Conservation (phyloP, 2,113 vertebrate species). For the Chinchilla lanigera region DNA sequence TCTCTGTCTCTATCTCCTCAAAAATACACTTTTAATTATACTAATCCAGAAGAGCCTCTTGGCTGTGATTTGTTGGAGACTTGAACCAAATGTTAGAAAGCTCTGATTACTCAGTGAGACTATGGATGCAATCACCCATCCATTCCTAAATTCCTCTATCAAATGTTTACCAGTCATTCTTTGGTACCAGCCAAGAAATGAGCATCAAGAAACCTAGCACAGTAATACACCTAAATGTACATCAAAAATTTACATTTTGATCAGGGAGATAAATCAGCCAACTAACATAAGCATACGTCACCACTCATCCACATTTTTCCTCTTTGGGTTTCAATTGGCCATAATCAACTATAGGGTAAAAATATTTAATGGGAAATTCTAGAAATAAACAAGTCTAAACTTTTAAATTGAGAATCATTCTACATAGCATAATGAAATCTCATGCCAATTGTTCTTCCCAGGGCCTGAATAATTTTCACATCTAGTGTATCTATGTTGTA, state of each 20-base stretch:
- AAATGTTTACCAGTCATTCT: neutral
- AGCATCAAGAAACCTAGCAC: neutral
- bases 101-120: neutral
- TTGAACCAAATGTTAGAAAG: neutral
- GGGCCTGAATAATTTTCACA: neutral
- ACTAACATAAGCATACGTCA: too few relatives aligned
- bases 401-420: neutral
- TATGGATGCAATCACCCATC: neutral
- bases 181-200: neutral
- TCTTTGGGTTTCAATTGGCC: neutral
- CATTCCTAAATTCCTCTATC: neutral
- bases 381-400: neutral
- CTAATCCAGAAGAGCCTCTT: neutral
- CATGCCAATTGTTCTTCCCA: neutral
- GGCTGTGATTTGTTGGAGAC: neutral
- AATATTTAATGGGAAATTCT: neutral
- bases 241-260: neutral
- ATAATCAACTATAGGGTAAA: neutral
- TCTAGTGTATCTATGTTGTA: neutral
- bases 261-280: neutral
- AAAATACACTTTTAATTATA: neutral
- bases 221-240: neutral
- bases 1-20: neutral
- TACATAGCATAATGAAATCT: neutral
- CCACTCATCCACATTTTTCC: neutral